phyloP scores from a whole-genome alignment of 2,888 invertebrate species.

The Stratiomys singularior region DNA sequence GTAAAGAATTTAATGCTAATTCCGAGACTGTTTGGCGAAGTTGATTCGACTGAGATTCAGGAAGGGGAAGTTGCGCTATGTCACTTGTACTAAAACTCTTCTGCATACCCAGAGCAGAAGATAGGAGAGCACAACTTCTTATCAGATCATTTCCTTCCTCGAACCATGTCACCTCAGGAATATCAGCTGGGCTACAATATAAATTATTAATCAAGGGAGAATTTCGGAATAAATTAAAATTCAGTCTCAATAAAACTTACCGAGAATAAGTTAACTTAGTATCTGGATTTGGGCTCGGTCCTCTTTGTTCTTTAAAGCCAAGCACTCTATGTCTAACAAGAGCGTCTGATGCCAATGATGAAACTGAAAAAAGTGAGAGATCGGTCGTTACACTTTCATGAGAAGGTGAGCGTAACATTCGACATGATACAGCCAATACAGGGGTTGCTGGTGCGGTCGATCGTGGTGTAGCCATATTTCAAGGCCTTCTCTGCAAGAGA shows the following conservation, averaged over 20 bases:
- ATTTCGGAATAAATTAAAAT: not conserved
- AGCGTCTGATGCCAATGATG: constrained; percentile 72
- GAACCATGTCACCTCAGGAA: constrained; percentile 73
- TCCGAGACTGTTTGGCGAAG: constrained; percentile 68
- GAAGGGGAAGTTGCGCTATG: constrained; percentile 71
- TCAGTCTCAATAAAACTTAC: constrained; percentile 44
- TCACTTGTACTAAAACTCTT: constrained; percentile 87
- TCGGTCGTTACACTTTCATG: constrained; percentile 88
- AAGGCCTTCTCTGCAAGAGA: too few species aligned
- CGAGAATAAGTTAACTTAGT: constrained; percentile 60
- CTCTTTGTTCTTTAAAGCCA: constrained; percentile 69
- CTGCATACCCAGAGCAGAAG: constrained; percentile 82
- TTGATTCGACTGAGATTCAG: constrained; percentile 59
- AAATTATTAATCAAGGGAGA: not conserved
- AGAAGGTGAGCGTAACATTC: constrained; percentile 80
- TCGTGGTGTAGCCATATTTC: constrained; percentile 54
- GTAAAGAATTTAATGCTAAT: constrained; percentile 69
- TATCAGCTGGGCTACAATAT: constrained; percentile 66
- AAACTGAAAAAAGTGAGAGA: constrained; percentile 80
- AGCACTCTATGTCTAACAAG: constrained; percentile 65
- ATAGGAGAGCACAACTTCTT: constrained; percentile 81
- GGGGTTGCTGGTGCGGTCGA: constrained; percentile 54
- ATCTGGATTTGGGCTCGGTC: constrained; percentile 80
- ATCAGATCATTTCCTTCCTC: constrained; percentile 84
- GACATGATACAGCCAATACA: constrained; percentile 68